A percentile compares a stretch with the other conserved stretches of the same genome.
These are phyloP conservation scores for Battus philenor DNA, from an alignment of 1,140 invertebrate species.

Conservation along the genomic window DNA sequence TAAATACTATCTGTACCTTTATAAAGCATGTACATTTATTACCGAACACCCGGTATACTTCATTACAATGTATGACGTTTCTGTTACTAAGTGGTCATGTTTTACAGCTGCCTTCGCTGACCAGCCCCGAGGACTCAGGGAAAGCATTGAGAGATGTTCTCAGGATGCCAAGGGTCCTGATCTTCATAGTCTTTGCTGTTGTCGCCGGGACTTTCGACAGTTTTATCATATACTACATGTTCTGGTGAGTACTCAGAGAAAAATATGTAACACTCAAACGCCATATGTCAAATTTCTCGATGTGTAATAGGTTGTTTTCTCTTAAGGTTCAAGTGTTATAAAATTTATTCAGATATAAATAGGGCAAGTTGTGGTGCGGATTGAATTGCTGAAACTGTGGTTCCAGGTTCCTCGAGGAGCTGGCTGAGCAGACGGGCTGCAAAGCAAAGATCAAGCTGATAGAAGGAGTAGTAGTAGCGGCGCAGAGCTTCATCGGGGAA, in stretches of 20 bases:
- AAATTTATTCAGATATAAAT: too few relatives aligned
- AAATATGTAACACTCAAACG: too few relatives aligned
- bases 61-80: too few relatives aligned
- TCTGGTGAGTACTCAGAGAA: slow-evolving; percentile 81
- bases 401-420: slow-evolving; percentile 83
- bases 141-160: slow-evolving; percentile 74
- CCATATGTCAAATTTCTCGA: too few relatives aligned
- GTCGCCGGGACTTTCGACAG: slow-evolving; percentile 85
- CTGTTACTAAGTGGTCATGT: too few relatives aligned
- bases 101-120: slow-evolving; percentile 79
- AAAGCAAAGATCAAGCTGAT: slow-evolving; percentile 84
- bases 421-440: slow-evolving; percentile 78
- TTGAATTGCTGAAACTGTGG: slow-evolving; percentile 12
- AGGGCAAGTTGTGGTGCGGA: too few relatives aligned
- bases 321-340: too few relatives aligned
- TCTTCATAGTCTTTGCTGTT: slow-evolving; percentile 83
- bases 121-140: slow-evolving; percentile 79
- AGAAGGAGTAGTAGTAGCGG: slow-evolving; percentile 84
- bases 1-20: too few relatives aligned
- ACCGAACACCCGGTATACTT: too few relatives aligned
- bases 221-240: slow-evolving; percentile 87
- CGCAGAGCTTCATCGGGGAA: slow-evolving; percentile 84
- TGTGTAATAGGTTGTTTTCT: too few relatives aligned
- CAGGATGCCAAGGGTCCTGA: slow-evolving; percentile 77
- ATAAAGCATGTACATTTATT: too few relatives aligned